Evolutionary conservation across 1,140 invertebrate genomes (phyloP).

Genomic region (Drosophila subobscura): DNA sequence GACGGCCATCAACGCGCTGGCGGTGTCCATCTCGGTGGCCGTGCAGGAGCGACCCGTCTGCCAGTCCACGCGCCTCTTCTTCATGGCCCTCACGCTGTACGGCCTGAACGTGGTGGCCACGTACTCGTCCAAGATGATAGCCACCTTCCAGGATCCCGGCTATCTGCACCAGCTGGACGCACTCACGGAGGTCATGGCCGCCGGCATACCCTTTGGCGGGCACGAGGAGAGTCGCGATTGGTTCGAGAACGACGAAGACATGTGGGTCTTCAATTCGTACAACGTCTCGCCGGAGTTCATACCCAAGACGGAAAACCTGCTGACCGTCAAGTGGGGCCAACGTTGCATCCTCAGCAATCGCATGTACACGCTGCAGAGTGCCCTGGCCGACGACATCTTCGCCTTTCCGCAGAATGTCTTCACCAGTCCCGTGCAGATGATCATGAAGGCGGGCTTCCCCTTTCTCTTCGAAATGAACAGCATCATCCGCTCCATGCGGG

Average conservation of each 20-base stretch:
- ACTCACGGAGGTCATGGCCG: constrained; percentile 83
- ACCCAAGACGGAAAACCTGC: constrained; percentile 78
- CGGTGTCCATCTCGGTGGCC: constrained; percentile 82
- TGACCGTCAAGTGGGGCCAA: constrained; percentile 81
- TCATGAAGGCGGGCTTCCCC: constrained; percentile 84
- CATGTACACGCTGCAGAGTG: constrained; percentile 72
- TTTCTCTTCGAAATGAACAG: constrained; percentile 84
- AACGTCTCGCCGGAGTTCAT: constrained; percentile 75
- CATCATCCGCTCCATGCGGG: constrained; percentile 82
- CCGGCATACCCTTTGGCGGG: constrained; percentile 84
- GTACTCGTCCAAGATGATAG: constrained; percentile 85
- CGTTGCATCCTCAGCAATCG: constrained; percentile 73
- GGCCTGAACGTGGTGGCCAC: constrained; percentile 84
- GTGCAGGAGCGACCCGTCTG: constrained; percentile 84
- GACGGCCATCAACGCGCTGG: constrained; percentile 84
- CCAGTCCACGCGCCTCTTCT: constrained; percentile 84
- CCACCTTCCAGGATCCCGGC: constrained; percentile 84
- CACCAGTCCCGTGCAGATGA: constrained; percentile 84
- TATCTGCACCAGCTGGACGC: constrained; percentile 84
- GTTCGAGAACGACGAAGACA: constrained; percentile 84
- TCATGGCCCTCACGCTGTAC: constrained; percentile 84
- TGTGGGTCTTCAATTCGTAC: constrained; percentile 83
- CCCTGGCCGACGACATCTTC: constrained; percentile 80
- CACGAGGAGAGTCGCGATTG: constrained; percentile 84
- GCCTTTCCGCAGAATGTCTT: constrained; percentile 83